phyloP scores from a whole-genome alignment of 2,888 invertebrate species.

The Ryuthela nishihirai region DNA sequence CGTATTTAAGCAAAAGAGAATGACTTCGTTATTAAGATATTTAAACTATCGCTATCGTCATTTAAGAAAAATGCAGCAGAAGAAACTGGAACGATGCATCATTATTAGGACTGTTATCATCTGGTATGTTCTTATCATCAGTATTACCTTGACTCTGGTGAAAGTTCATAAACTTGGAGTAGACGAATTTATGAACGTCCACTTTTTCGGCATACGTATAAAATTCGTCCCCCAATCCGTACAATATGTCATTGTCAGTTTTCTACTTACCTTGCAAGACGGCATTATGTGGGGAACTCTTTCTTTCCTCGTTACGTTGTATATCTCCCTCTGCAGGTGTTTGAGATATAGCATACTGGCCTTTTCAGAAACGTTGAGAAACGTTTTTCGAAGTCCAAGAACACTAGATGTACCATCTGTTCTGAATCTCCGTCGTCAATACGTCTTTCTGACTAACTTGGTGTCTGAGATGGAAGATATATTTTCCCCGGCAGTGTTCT shows the following conservation, averaged over 20 bases:
- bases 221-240: neutral
- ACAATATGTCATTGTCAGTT: neutral
- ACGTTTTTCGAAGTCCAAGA: neutral
- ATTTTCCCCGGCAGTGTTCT: constrained; percentile 22
- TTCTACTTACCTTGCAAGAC: constrained; percentile 8
- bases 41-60: neutral
- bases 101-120: neutral
- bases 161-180: constrained; percentile 2
- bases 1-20: constrained; percentile 5
- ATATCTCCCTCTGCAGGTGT: constrained; percentile 5
- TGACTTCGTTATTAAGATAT: constrained; percentile 1
- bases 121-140: constrained; percentile 9
- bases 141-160: neutral
- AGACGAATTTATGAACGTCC: constrained; percentile 6
- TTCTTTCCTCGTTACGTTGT: constrained; percentile 9
- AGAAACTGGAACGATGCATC: constrained; percentile 1
- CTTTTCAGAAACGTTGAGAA: neutral
- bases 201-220: constrained; percentile 7
- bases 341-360: too few species aligned
- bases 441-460: constrained; percentile 4
- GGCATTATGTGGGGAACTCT: constrained; percentile 18
- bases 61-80: neutral
- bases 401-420: neutral
- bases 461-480: constrained; percentile 12
- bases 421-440: constrained; percentile 1